Conservation (phyloP, 2,113 vertebrate species). For the Tachuris rubrigastra region DNA sequence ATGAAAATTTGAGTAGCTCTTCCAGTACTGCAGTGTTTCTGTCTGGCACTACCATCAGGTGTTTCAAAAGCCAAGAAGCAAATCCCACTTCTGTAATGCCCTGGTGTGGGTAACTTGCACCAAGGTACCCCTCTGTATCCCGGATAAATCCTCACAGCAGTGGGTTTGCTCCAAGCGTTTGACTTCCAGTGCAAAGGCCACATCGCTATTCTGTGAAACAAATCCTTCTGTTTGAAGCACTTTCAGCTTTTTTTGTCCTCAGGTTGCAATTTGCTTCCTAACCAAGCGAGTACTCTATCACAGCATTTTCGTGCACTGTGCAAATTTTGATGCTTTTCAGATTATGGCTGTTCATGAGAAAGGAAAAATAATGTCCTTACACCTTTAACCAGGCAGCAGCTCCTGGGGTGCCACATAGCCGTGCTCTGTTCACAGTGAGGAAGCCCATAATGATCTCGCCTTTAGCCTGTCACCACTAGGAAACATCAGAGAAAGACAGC, state of each 20-base stretch:
- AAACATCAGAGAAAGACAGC: conserved; percentile 62
- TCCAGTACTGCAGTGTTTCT: neutral
- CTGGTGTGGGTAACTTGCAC: neutral
- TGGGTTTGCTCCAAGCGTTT: neutral
- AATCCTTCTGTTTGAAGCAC: neutral
- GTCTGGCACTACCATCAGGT: neutral
- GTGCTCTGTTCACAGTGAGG: conserved; percentile 56
- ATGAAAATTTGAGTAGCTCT: neutral
- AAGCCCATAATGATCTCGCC: conserved; percentile 71
- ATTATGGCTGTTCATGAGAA: neutral
- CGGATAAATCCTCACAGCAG: neutral
- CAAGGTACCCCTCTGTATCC: fast-evolving
- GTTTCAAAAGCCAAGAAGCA: neutral
- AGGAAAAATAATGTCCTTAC: conserved; percentile 20
- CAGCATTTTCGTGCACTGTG: neutral
- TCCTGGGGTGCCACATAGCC: conserved; percentile 69
- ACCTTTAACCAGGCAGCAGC: conserved; percentile 42
- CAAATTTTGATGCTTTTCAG: conserved; percentile 14
- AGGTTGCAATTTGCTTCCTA: neutral
- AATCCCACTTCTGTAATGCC: neutral
- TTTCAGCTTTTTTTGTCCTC: neutral
- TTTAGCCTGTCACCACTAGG: conserved; percentile 64
- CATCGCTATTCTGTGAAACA: neutral
- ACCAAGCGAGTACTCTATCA: neutral
- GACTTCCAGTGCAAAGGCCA: neutral